Evolutionary conservation across 2,797 vertebrate genomes (phyloP).

Genomic region (Manis pentadactyla): DNA sequence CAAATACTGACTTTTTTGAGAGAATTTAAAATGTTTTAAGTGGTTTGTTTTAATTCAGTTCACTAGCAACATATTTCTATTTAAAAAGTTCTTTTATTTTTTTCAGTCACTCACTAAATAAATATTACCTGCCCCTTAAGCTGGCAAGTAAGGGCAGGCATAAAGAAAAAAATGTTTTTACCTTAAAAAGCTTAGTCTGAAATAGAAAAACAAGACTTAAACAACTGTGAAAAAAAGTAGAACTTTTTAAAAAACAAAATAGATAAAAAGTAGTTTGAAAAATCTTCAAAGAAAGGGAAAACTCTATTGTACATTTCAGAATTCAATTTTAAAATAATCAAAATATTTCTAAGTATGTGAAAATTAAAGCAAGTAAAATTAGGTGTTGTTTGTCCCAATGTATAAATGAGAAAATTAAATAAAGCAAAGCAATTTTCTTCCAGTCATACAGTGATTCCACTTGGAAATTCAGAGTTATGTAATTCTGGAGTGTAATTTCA

Average conservation of each 20-base stretch:
- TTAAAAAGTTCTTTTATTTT: neutral
- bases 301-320: neutral
- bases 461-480: neutral
- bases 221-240: neutral
- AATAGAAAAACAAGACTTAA: neutral
- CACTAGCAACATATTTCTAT: neutral
- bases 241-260: neutral
- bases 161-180: constrained; percentile 2
- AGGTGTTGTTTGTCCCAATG: neutral
- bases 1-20: neutral
- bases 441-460: neutral
- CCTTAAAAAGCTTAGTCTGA: neutral
- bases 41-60: constrained; percentile 5
- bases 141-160: neutral
- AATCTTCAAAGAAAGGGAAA: neutral
- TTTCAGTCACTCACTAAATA: neutral
- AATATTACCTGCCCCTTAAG: neutral
- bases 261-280: neutral
- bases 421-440: neutral
- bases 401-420: constrained; percentile 4
- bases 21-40: neutral
- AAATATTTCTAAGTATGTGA: neutral
- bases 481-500: neutral
- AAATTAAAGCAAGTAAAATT: neutral
- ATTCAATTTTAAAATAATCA: neutral